Evolutionary conservation across 2,797 vertebrate species (phyloP).

Genomic region (Euphonia xanthogaster): DNA sequence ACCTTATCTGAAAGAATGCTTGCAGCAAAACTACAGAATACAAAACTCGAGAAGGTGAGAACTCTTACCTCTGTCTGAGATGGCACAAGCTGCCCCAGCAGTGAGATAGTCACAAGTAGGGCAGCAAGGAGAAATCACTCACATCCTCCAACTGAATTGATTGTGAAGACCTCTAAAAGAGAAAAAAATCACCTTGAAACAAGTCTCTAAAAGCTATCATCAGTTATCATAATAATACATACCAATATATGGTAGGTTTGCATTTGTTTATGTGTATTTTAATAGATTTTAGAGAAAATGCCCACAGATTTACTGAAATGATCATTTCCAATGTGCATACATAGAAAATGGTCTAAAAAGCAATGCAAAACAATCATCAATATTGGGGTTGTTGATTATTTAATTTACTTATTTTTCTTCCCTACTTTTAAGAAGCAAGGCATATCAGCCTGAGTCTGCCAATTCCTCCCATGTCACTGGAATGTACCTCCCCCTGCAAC

Average conservation of each 20-base stretch:
- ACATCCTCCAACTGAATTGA: not conserved
- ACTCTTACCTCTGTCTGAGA: slow-evolving; percentile 1
- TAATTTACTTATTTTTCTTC: not conserved
- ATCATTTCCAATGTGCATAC: not conserved
- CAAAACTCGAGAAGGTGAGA: not conserved
- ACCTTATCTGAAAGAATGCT: not conserved
- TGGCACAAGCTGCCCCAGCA: not conserved
- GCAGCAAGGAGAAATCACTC: not conserved
- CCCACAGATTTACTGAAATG: not conserved
- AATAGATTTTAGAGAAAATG: not conserved
- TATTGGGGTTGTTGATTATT: not conserved
- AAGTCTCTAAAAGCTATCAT: not conserved
- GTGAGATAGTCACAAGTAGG: not conserved
- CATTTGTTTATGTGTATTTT: not conserved
- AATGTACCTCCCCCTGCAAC: not conserved
- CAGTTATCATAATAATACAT: not conserved
- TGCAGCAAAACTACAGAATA: not conserved
- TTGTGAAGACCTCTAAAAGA: not conserved
- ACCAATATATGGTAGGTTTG: not conserved
- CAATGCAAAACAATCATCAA: not conserved
- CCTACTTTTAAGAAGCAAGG: not conserved
- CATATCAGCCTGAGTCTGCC: not conserved
- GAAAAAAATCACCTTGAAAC: not conserved
- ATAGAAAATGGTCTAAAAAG: not conserved
- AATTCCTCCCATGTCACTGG: not conserved